Base-by-base conservation (phyloP, 2,113 vertebrate species). In the Melanerpes formicivorus region DNA sequence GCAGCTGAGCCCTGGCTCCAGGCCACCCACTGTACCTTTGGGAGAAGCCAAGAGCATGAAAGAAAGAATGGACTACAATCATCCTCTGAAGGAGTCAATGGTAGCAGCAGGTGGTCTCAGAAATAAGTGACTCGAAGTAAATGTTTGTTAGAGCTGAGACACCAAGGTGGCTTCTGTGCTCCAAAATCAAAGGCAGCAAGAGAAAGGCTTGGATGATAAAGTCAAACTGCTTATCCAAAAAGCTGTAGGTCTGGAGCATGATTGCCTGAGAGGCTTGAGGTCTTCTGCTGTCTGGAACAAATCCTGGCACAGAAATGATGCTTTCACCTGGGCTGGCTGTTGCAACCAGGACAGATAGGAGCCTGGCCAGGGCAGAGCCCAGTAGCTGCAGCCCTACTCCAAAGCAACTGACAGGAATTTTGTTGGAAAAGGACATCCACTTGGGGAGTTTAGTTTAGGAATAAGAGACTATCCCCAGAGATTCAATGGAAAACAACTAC, bases 401-500 rank as follows among this genome's bases (percentile, higher is more conserved):
- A 60, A 79, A 88, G 77, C 72, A 81, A 44, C 67, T 52, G 87
- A 91, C 30, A 62, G 34, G 26, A 72, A 76, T 32, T 81, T 72
- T 52, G n/a, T 64, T 15, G 55, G 29, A 75, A 65, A 63, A 76
- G 30, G 60, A 67, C 12, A 77, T 66, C 12, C 40, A 91, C 63
- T 3, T 40, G 15, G 84, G 87, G 40, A 80, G 91, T 65, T 81
- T 95, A 59, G 34, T 90, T 74, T 65, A 76, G 80, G 89, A 96
- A 93, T 72, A 73, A 1, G 10, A 90, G 17, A 86, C 65, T 9
- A 22, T 93, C 54, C 64, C 92, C 19, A 90, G 78, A 89, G 89
- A 96, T 72, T 62, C 54, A 85, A n/a, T 34, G 74, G 27, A 94
- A 87, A 95, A 93, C 89, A 85, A 83, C 2, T 77, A 84, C 73